phyloP scores from a whole-genome alignment of 1,140 invertebrate genomes.

The Ceratosolen fusciceps region DNA sequence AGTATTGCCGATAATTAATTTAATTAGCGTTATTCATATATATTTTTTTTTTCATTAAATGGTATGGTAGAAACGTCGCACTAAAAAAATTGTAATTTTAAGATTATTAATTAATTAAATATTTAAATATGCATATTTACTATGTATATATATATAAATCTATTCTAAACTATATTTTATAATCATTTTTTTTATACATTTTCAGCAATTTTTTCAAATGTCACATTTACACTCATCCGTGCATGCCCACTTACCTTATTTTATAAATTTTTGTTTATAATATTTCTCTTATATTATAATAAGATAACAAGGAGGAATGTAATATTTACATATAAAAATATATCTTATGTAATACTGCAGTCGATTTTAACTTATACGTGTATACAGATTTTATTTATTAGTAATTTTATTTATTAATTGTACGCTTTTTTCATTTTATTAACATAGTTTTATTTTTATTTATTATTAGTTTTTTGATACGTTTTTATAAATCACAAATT shows the following conservation, averaged over 20 bases:
- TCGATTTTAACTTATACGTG: constrained; percentile 53
- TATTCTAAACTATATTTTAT: constrained; percentile 21
- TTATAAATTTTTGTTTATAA: constrained; percentile 46
- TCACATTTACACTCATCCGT: constrained; percentile 19
- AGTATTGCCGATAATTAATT: too few species aligned
- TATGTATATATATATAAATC: constrained; percentile 43
- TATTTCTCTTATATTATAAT: constrained; percentile 52
- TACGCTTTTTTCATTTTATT: background rate
- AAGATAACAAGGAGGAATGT: constrained; percentile 57
- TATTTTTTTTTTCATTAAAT: background rate
- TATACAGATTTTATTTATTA: constrained; percentile 50
- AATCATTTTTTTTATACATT: constrained; percentile 15
- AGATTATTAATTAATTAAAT: constrained; percentile 7
- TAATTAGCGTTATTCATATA: too few species aligned
- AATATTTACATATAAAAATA: constrained; percentile 71
- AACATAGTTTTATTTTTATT: constrained; percentile 41
- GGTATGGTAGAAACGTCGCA: too few species aligned
- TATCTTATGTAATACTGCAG: constrained; percentile 59
- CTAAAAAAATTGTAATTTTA: background rate
- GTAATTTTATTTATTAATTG: constrained; percentile 6
- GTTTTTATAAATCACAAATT: constrained; percentile 62
- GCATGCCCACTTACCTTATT: background rate
- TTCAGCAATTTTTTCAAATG: background rate
- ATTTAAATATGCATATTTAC: constrained; percentile 37
- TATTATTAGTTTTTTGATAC: constrained; percentile 58